Evolutionary conservation across 2,888 invertebrate species (phyloP), one percentile per base, ranked within the genome.

Genomic region (Pachycephus smyrnensis): DNA sequence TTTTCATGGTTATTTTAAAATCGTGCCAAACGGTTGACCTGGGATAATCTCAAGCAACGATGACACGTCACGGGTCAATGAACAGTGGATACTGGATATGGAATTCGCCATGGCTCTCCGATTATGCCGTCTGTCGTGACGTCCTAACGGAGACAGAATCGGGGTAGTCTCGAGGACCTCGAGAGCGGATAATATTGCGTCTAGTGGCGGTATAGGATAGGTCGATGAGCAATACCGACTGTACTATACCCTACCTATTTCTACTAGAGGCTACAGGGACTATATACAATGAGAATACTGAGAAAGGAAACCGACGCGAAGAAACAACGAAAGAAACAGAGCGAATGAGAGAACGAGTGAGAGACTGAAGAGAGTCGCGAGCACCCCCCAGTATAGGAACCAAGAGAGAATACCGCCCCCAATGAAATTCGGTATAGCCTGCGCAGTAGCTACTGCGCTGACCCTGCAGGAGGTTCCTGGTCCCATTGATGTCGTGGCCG

Each of bases 401-500:
- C 15, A 23, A n/a, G 73, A 78, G 15, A 33, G 73, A 73, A 76
- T 75, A 36, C 79, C 79, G 79, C 79, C 71, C 82, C 81, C 79
- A 81, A 77, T 77, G 82, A 83, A 85, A 85, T 84, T 84, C 84
- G 85, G 55, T 84, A 85, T 83, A 80, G 83, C 84, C 81, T 81
- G 83, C 82, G 84, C 81, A 82, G 80, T 81, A 79, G 81, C 82
- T 81, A 81, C 84, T 84, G 84, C 84, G 83, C 81, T 77, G 69
- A 40, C 55, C 23, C 55, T 36, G 55, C 55, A 55, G 55, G 55
- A 55, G n/a, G 36, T n/a, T 30, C 76, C n/a, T n/a, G 68, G 55
- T 55, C 55, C 55, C 55, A 55, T 55, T 55, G 55, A 55, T 55
- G 32, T 31, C 32, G 31, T 9, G 71, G 33, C 71, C 31, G 32